phyloP scores from a whole-genome alignment of 1,140 invertebrate genomes.

The Drosophila kikkawai region DNA sequence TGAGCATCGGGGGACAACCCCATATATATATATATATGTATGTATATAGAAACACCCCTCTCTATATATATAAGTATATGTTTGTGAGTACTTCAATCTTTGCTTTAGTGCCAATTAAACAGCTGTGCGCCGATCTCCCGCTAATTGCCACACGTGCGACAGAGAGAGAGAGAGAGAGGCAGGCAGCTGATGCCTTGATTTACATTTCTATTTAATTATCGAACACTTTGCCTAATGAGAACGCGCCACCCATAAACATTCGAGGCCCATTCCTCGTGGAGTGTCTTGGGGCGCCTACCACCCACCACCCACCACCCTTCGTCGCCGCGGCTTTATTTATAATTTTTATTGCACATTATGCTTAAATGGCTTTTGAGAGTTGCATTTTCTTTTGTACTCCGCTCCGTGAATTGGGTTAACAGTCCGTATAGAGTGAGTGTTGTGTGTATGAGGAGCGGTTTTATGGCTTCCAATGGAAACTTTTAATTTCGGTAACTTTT shows the following conservation, averaged over 20 bases:
- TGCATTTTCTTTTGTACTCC: slow-evolving; percentile 50
- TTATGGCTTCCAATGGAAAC: slow-evolving; percentile 32
- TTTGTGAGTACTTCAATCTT: slow-evolving; percentile 27
- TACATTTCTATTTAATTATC: slow-evolving; percentile 66
- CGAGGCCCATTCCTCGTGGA: slow-evolving; percentile 8
- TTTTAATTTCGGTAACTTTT: slow-evolving; percentile 28
- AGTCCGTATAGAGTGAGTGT: slow-evolving; percentile 17
- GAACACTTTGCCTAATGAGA: slow-evolving; percentile 61
- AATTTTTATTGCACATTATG: slow-evolving; percentile 68
- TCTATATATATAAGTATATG: background rate
- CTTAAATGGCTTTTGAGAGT: slow-evolving; percentile 66
- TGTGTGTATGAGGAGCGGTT: slow-evolving; percentile 10
- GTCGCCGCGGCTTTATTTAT: slow-evolving; percentile 51
- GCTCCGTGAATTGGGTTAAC: slow-evolving; percentile 66
- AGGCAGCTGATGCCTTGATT: slow-evolving; percentile 39
- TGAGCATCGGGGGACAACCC: slow-evolving; percentile 28
- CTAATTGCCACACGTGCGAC: slow-evolving; percentile 57
- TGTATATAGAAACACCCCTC: background rate
- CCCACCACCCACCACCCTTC: background rate
- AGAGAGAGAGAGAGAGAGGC: background rate
- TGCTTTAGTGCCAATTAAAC: slow-evolving; percentile 55
- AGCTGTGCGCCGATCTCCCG: slow-evolving; percentile 43
- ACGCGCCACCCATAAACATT: slow-evolving; percentile 53
- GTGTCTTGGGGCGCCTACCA: slow-evolving; percentile 1
- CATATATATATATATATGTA: background rate